phyloP scores from a whole-genome alignment of 2,113 vertebrate species.

The Tenrec ecaudatus region DNA sequence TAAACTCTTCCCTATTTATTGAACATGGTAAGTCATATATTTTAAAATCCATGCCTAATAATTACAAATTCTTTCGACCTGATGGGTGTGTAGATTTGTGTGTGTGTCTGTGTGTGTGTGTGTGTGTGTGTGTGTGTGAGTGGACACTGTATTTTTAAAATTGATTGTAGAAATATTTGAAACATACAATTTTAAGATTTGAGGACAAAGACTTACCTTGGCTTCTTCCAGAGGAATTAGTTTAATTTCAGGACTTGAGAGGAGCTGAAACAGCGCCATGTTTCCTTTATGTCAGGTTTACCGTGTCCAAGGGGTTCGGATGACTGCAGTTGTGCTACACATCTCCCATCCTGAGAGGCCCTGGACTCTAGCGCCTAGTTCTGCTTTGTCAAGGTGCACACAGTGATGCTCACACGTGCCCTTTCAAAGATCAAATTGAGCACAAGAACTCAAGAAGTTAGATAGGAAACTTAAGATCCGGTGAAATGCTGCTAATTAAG shows the following conservation, averaged over 20 bases:
- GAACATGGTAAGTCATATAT: neutral
- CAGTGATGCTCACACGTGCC: too few relatives aligned
- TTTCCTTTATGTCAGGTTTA: neutral
- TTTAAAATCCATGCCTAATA: neutral
- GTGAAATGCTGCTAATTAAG: too few relatives aligned
- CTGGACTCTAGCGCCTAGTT: neutral
- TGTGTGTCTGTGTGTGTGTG: neutral
- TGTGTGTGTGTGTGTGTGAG: neutral
- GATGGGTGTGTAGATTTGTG: neutral
- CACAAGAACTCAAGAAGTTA: too few relatives aligned
- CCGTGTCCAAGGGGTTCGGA: neutral
- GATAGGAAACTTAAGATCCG: too few relatives aligned
- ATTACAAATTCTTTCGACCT: neutral
- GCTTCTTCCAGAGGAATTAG: neutral
- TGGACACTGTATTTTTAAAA: neutral
- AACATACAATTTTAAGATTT: neutral
- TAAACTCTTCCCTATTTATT: neutral
- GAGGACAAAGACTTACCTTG: neutral
- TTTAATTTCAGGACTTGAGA: neutral
- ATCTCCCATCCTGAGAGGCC: neutral
- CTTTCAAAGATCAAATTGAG: too few relatives aligned
- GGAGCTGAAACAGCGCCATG: neutral
- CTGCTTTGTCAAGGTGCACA: neutral
- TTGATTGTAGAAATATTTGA: neutral
- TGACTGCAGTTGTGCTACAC: neutral